Evolutionary conservation across 1,140 invertebrate genomes (phyloP), one percentile per base, ranked within the genome.

Genomic region (Lepidotrigona ventralis): DNA sequence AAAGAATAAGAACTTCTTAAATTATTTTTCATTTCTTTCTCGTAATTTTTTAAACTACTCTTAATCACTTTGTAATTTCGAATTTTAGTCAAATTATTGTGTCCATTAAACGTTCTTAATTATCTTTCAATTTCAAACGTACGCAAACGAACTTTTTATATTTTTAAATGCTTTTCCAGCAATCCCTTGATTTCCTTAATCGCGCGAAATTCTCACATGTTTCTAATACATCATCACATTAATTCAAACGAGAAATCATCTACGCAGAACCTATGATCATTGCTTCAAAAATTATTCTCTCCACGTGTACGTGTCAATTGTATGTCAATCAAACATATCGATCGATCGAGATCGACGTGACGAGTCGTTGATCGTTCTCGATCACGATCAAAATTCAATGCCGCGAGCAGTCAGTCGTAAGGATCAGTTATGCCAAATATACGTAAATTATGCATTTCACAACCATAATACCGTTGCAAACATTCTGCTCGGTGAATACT

Each of bases 321-420:
- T n/a, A 11, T 60, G 23, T 60, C n/a, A n/a, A 60, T 23, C 58
- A 14, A 60, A 60, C 23, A 60, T 60, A n/a, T 60, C 58, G 58
- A 60, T 51, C 39, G 69, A 71, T 72, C 70, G 46, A 72, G 19
- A 21, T 54, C n/a, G 39, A n/a, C 9, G 56, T 60, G 9, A 3
- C 5, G n/a, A 58, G 46, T 39, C 21, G 4, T 39, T 23, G 21
- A 39, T 26, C 26, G 15, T 33, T 29, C 46, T 54, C 15, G 8
- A 46, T 46, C 17, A 66, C 17, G 54, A 71, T 75, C 15, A 19
- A 39, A 19, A 56, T 66, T 19, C 33, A 69, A 75, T 53, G n/a
- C 56, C 29, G 74, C 71, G 72, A 81, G 72, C 63, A 81, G 79
- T 66, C 70, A n/a, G 26, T 64, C 53, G 11, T 63, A 15, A 60